These are phyloP conservation scores for Theretra japonica DNA, from an alignment of 2,888 invertebrate genomes.

Conservation along the genomic window DNA sequence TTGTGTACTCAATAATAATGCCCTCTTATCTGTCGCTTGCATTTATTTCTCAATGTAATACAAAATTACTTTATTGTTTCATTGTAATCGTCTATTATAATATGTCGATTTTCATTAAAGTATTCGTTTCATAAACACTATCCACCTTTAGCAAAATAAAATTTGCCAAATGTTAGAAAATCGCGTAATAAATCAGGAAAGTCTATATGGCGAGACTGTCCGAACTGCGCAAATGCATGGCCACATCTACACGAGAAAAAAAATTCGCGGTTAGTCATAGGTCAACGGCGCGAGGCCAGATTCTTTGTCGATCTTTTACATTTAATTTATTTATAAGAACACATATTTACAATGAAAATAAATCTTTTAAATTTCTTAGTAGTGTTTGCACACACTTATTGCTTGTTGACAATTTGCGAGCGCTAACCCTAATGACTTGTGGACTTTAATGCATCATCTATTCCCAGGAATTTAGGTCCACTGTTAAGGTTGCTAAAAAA, in stretches of 20 bases:
- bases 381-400: conserved; percentile 35
- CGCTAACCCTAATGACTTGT: not conserved
- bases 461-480: too few species aligned
- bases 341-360: conserved; percentile 49
- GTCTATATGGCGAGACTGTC: not conserved
- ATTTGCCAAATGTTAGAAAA: not conserved
- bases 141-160: too few species aligned
- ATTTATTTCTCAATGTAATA: too few species aligned
- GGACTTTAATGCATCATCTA: too few species aligned
- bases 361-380: conserved; percentile 41
- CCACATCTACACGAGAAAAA: conserved; percentile 38
- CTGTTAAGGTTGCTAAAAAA: too few species aligned
- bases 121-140: too few species aligned
- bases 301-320: conserved; percentile 51
- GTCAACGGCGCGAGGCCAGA: conserved; percentile 71
- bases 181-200: not conserved
- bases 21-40: too few species aligned
- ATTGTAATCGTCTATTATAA: too few species aligned
- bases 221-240: conserved; percentile 9
- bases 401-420: not conserved
- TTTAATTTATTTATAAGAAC: conserved; percentile 46
- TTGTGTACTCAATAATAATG: too few species aligned
- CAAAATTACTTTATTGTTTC: too few species aligned
- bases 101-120: too few species aligned
- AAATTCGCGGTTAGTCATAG: conserved; percentile 74